Base-by-base conservation (phyloP, 1,140 invertebrate species). In the Drosophila persimilis region DNA sequence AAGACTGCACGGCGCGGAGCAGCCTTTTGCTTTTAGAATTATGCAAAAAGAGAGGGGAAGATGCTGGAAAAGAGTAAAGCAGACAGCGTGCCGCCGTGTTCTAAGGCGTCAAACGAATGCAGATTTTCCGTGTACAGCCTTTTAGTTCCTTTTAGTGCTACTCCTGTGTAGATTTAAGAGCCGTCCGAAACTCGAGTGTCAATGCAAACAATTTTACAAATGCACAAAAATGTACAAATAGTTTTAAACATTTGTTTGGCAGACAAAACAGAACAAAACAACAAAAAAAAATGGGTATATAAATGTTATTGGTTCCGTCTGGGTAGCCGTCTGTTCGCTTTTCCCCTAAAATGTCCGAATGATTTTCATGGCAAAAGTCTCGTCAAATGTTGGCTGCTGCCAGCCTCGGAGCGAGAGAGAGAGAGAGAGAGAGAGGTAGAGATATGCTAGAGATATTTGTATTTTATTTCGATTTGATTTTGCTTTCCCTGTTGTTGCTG, bases 341-440 rank as follows among this genome's bases (percentile, higher is more conserved):
- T 55, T 56, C 43, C 43, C 50, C 59, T 72, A 46, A 50, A 66
- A 74, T 80, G 67, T 78, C 55, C 53, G 65, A 64, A 86, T 86
- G 81, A 77, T 85, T 85, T 63, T 62, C 64, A 86, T 77, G 58
- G 44, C 77, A 80, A 58, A 57, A 71, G 43, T 39, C 24, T 50
- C 48, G 35, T 31, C 55, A 66, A 55, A 43, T 13, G 52, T 39
- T 5, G 3, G 4, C 24, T 41, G 31, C 20, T 35, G 31, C 24
- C 6, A 24, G 9, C 4, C 3, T 24, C 3, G 3, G 39, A 20
- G n/a, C n/a, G 43, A n/a, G 47, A 44, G 59, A 35, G 50, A 52
- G 44, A 56, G 9, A 45, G 39, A 20, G 43, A n/a, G 39, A 20
- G 43, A n/a, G 47, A 44, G 59, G 29, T 45, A 56, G 44, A 56